Evolutionary conservation across 1,140 invertebrate genomes (phyloP), one percentile per base, ranked within the genome.

Genomic region (Drosophila santomea): DNA sequence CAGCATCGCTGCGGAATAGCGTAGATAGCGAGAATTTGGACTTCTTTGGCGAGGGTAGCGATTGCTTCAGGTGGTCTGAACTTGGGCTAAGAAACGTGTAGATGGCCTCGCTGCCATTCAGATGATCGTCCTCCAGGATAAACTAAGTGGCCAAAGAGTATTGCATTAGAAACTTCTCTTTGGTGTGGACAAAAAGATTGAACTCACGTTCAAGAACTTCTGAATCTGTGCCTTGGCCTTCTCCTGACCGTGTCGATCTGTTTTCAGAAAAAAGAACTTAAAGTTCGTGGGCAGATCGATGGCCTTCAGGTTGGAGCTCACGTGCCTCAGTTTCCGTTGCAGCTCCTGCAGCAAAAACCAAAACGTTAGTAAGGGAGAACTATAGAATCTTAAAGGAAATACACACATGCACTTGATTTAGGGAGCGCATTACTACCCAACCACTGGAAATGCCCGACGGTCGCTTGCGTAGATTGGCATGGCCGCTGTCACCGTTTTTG

Each of bases 61-160:
- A 95, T 84, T 96, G 96, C 90, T 97, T 97, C 20, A 98, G 93
- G 91, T 97, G 96, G 84, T 97, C 97, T 0, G 97, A 97, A 90
- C 96, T 97, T 5, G 97, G 97, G 92, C 97, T 97, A 4, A 98
- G 94, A 92, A 98, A 98, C 63, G 96, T 95, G 91, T 97, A 98
- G 56, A 98, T 93, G 36, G 96, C 96, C 93, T 98, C 97, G 91
- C 97, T 97, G 93, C 97, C 96, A 93, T 97, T 97, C 58, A 98
- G 93, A 74, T 95, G 94, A 52, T 97, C 97, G 91, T 98, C 97
- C 93, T 97, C 96, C 88, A 97, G 93, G 60, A 98, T 95, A 90
- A 96, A 96, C 96, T 97, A 79, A 14, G 41, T 35, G 7, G 11
- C 0, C 10, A 3, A 36, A 44, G n/a, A 32, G 43, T 6, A 39